Conservation (phyloP, 1,140 invertebrate species). For the Ceratoteleas bidentatus region DNA sequence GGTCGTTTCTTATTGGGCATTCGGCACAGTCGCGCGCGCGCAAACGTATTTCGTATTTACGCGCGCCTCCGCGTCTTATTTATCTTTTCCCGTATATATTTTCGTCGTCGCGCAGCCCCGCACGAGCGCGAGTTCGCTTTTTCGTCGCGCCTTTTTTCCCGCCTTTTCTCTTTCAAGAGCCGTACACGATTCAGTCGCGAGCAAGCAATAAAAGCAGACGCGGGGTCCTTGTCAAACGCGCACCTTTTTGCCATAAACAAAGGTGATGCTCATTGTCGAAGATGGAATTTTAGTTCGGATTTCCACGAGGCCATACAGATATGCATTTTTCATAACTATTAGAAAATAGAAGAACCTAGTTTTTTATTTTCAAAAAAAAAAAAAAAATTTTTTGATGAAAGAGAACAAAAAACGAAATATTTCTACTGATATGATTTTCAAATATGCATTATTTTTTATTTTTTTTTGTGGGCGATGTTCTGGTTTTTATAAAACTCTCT, state of each 20-base stretch:
- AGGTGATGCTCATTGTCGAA: slow-evolving; percentile 56
- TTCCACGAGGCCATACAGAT: no score
- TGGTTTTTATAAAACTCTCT: no score
- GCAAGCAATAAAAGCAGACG: slow-evolving; percentile 56
- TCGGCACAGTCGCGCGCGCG: slow-evolving; percentile 49
- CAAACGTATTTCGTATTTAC: slow-evolving; percentile 61
- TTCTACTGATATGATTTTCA: no score
- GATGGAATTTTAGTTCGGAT: slow-evolving; percentile 1
- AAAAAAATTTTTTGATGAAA: no score
- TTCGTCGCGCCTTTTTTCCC: slow-evolving; percentile 9
- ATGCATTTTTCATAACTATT: no score
- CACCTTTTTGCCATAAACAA: slow-evolving; percentile 51
- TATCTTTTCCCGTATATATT: slow-evolving; percentile 44
- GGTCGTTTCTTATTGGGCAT: slow-evolving; percentile 63
- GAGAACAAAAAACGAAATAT: no score
- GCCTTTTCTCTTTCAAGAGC: slow-evolving; percentile 36
- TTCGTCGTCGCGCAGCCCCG: slow-evolving; percentile 26
- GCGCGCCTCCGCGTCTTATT: slow-evolving; percentile 48
- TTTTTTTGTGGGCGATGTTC: no score
- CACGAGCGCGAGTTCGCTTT: neutral
- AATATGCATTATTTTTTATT: no score
- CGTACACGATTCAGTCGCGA: slow-evolving; percentile 51
- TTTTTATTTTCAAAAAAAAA: no score
- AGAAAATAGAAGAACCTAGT: no score
- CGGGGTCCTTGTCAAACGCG: slow-evolving; percentile 44